Conservation (phyloP, 2,113 vertebrate genomes). For the Larimichthys crocea region DNA sequence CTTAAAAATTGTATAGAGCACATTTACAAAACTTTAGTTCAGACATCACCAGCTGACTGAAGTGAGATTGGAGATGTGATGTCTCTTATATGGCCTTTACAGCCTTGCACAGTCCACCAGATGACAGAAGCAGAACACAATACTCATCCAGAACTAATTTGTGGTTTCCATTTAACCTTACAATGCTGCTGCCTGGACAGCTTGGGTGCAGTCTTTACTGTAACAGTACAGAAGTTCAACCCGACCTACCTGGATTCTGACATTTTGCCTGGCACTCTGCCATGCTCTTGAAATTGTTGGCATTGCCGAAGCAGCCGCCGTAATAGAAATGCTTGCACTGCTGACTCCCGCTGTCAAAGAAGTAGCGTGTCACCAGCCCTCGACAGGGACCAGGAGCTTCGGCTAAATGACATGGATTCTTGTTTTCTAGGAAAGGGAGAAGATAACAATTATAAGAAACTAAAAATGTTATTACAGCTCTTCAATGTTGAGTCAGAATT, state of each 20-base stretch:
- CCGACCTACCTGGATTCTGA: constrained; percentile 80
- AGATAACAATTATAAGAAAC: neutral
- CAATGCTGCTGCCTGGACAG: neutral
- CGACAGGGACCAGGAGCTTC: constrained; percentile 90
- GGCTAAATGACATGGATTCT: constrained; percentile 87
- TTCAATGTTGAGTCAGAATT: neutral
- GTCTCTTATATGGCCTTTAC: neutral
- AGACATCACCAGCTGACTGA: neutral
- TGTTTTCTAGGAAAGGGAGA: constrained; percentile 81
- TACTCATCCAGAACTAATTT: neutral
- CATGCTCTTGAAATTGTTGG: constrained; percentile 90
- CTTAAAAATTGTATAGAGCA: neutral
- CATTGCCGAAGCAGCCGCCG: constrained; percentile 93
- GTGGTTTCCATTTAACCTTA: neutral
- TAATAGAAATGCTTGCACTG: constrained; percentile 89
- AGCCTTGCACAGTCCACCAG: neutral
- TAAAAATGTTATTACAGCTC: neutral
- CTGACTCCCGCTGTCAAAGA: constrained; percentile 85
- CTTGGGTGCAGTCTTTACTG: neutral
- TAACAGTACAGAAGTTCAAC: neutral
- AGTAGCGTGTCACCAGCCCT: constrained; percentile 88
- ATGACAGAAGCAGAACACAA: neutral
- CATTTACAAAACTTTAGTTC: neutral
- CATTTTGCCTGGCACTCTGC: constrained; percentile 86
- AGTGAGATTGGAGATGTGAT: neutral